These are phyloP conservation scores for Cheilinus undulatus DNA, from an alignment of 2,113 vertebrate species.

Conservation along the genomic window DNA sequence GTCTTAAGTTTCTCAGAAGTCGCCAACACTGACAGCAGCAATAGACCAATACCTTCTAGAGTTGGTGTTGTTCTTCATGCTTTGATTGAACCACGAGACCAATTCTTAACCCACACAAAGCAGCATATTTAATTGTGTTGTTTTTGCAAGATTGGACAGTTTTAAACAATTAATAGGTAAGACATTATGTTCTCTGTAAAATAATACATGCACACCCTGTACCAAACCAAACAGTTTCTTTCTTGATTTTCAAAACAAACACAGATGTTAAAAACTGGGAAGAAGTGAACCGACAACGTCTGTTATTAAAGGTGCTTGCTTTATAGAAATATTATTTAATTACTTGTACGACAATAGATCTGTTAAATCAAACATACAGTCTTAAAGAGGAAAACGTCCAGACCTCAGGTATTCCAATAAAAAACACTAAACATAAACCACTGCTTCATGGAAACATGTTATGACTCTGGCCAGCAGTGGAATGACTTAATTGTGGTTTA, in stretches of 20 bases:
- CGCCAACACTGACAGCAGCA: constrained; percentile 43
- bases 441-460: constrained; percentile 22
- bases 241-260: constrained; percentile 5
- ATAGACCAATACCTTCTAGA: constrained; percentile 23
- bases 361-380: constrained; percentile 11
- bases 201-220: background rate
- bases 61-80: background rate
- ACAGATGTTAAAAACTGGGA: constrained; percentile 1
- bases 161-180: too few species aligned
- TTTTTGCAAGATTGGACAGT: too few species aligned
- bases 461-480: background rate
- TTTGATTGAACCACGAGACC: background rate
- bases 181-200: too few species aligned
- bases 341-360: background rate
- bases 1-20: constrained; percentile 37
- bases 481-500: constrained; percentile 6
- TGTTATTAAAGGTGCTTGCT: background rate
- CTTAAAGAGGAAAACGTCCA: constrained; percentile 20
- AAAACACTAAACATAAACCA: constrained; percentile 16
- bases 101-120: constrained; percentile 4
- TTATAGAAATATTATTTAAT: constrained; percentile 1
- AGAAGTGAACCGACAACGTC: background rate
- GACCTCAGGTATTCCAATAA: constrained; percentile 12
- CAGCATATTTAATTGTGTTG: too few species aligned
- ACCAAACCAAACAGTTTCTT: background rate